Evolutionary conservation across 1,140 invertebrate species (phyloP), one percentile per base, ranked within the genome.

Genomic region (Monochamus saltuarius): DNA sequence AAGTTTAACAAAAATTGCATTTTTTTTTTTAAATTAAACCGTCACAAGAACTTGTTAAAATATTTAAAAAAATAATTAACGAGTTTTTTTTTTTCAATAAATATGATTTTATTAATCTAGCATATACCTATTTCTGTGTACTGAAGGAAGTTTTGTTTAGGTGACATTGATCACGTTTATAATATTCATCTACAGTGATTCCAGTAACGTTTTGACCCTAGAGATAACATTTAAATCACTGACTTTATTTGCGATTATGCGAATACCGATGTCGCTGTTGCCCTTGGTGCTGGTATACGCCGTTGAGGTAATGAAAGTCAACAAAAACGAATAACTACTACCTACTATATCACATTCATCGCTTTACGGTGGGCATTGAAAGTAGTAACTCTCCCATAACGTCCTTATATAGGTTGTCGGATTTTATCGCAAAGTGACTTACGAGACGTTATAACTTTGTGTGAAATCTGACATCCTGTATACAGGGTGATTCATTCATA

Each of bases 161-260:
- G 87, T 93, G 62, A 87, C 89, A 42, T 79, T 97, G 71, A 86
- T 91, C 52, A 94, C 94, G 45, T 98, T 98, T 78, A 85, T 89
- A 64, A 89, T 91, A 17, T 96, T 86, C 79, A 84, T 94, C 71
- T 82, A 91, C 63, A 78, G 75, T 66, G 80, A 82, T 67, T 79
- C 84, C 34, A 79, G 80, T 17, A 83, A 87, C 75, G 78, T 88
- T 57, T 77, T 95, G 73, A 88, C 86, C 64, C 83, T 90, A 19
- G 79, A 87, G 70, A 91, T 84, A 72, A 91, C 88, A 54, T 95
- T 97, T 81, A 92, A 95, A 37, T 88, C 92, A 57, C 81, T 97
- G 64, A 82, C 90, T 50, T 80, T 96, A 58, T 95, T 97, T 80
- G 90, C 89, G 76, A 87, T 92, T 64, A 85, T 97, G 70, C 83